Evolutionary conservation across 2,113 vertebrate species (phyloP).

Genomic region (Eulacestoma nigropectus): DNA sequence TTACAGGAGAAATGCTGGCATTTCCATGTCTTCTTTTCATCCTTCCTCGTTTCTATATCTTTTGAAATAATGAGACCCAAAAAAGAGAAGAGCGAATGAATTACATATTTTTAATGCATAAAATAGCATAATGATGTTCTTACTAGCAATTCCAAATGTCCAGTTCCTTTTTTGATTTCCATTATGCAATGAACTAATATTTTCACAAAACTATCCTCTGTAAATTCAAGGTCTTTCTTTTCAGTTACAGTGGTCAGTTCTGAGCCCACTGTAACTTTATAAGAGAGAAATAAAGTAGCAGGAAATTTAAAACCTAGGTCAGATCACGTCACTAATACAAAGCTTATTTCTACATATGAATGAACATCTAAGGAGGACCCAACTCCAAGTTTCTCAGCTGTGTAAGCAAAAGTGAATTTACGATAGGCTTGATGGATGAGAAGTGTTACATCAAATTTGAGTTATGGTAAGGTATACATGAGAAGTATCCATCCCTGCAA

Average conservation of each 20-base stretch:
- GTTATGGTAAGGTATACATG: background rate
- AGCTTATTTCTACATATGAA: background rate
- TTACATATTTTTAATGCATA: background rate
- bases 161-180: background rate
- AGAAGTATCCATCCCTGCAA: background rate
- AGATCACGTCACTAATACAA: background rate
- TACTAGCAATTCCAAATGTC: background rate
- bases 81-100: background rate
- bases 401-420: background rate
- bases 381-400: background rate
- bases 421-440: background rate
- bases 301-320: background rate
- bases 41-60: rapidly evolving
- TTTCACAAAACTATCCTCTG: background rate
- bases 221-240: background rate
- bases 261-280: background rate
- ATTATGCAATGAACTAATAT: background rate
- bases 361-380: background rate
- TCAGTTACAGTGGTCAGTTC: background rate
- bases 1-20: background rate
- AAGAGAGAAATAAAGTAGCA: background rate
- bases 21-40: background rate
- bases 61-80: background rate
- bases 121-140: background rate
- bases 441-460: background rate